Evolutionary conservation across 2,113 vertebrate species (phyloP).

Genomic region (Ctenodactylus gundi): DNA sequence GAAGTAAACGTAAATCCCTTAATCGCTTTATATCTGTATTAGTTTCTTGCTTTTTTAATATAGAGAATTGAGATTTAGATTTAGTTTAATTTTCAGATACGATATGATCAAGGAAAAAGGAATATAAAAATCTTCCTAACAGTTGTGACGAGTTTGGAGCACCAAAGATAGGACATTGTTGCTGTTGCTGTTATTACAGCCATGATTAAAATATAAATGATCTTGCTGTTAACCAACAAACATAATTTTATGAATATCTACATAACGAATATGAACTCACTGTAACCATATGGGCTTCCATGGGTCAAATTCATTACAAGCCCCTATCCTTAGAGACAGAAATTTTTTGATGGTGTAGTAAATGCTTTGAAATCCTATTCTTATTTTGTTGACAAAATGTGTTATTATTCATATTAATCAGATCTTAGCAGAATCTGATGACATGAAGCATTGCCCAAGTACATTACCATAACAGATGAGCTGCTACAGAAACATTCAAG

Average conservation of each 20-base stretch:
- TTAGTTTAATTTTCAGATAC: constrained; percentile 6
- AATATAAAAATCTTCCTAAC: not conserved
- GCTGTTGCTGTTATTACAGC: not conserved
- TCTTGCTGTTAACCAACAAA: constrained; percentile 33
- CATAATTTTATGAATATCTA: constrained; percentile 38
- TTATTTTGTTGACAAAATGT: constrained; percentile 52
- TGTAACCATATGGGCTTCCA: constrained; percentile 2
- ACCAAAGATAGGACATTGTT: not conserved
- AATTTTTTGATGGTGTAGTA: constrained; percentile 56
- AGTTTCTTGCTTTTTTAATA: constrained; percentile 22
- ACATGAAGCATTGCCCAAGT: constrained; percentile 43
- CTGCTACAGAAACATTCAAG: constrained; percentile 4
- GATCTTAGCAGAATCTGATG: constrained; percentile 23
- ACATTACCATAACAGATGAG: constrained; percentile 28
- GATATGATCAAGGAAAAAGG: not conserved
- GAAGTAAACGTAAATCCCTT: not conserved
- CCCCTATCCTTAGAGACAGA: constrained; percentile 42
- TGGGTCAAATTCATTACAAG: constrained; percentile 51
- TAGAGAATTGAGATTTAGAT: not conserved
- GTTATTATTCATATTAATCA: constrained; percentile 62
- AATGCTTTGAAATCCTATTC: constrained; percentile 54
- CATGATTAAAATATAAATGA: constrained; percentile 35
- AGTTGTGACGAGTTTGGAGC: not conserved
- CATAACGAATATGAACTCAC: constrained; percentile 44
- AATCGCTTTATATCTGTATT: not conserved